Conservation (phyloP, 2,888 invertebrate genomes). For the Sarcophaga subvicina region DNA sequence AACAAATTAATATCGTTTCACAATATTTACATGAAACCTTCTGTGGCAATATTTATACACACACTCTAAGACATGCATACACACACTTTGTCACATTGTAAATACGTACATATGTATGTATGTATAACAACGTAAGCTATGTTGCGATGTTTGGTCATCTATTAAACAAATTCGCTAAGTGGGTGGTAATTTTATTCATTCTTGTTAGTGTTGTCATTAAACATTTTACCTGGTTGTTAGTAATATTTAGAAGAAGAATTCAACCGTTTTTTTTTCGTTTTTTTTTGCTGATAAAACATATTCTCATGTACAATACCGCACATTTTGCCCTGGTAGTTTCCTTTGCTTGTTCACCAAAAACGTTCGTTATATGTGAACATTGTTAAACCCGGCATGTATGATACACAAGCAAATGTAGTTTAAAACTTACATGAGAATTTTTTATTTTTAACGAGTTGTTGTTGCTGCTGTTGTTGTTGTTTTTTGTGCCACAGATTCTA, state of each 20-base stretch:
- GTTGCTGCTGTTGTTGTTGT: neutral
- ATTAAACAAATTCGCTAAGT: slow-evolving; percentile 62
- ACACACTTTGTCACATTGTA: neutral
- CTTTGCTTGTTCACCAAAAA: neutral
- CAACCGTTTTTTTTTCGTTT: neutral
- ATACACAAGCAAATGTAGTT: neutral
- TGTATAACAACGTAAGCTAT: neutral
- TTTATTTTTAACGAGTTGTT: neutral
- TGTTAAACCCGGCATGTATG: neutral
- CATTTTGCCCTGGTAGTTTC: neutral
- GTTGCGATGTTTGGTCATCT: slow-evolving; percentile 42
- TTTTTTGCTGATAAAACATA: slow-evolving; percentile 40
- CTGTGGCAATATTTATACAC: neutral
- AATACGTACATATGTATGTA: neutral
- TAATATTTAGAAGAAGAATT: neutral
- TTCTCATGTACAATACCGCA: slow-evolving; percentile 14
- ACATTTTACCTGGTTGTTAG: neutral
- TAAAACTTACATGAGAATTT: neutral
- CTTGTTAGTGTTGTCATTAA: slow-evolving; percentile 7
- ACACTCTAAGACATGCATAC: neutral
- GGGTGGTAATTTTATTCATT: slow-evolving; percentile 53
- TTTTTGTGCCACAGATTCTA: slow-evolving; percentile 18
- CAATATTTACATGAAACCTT: slow-evolving; percentile 1
- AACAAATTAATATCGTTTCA: neutral
- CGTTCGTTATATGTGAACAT: neutral